These are phyloP conservation scores for Ataeniobius toweri DNA, from an alignment of 2,797 vertebrate species.

Conservation along the genomic window DNA sequence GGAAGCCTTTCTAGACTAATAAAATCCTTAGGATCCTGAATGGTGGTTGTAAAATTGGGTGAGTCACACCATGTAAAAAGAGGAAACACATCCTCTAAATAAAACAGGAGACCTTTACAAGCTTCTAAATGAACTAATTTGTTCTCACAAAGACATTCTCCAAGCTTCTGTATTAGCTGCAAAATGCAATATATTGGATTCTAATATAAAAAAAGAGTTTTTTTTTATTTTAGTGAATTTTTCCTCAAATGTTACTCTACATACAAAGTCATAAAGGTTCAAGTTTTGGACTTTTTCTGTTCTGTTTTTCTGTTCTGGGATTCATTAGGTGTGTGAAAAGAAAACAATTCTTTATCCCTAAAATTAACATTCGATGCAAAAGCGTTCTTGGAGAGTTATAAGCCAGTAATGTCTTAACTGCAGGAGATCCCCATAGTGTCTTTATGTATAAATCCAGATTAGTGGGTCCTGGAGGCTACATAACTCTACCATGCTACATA, in stretches of 20 bases:
- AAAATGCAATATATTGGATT: not conserved
- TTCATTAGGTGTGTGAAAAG: not conserved
- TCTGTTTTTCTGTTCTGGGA: not conserved
- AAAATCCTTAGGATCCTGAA: slow-evolving; percentile 11
- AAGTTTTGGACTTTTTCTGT: not conserved
- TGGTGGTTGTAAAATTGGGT: slow-evolving; percentile 26
- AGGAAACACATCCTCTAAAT: slow-evolving; percentile 25
- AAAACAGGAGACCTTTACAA: slow-evolving; percentile 5
- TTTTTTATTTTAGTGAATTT: not conserved
- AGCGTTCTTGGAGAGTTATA: not conserved
- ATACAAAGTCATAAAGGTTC: not conserved
- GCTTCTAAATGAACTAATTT: slow-evolving; percentile 4
- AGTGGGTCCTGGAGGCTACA: not conserved
- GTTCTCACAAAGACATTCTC: not conserved
- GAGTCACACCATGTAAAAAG: slow-evolving; percentile 44
- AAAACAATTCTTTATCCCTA: not conserved
- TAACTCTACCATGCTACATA: not conserved
- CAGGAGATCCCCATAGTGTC: not conserved
- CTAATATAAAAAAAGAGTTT: not conserved
- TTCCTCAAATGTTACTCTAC: not conserved
- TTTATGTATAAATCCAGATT: not conserved
- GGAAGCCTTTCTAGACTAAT: slow-evolving; percentile 13
- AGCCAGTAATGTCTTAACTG: not conserved
- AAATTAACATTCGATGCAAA: not conserved
- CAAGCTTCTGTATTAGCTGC: not conserved